These are phyloP conservation scores for Cosmia trapezina DNA, from an alignment of 2,888 invertebrate genomes.

Conservation along the genomic window DNA sequence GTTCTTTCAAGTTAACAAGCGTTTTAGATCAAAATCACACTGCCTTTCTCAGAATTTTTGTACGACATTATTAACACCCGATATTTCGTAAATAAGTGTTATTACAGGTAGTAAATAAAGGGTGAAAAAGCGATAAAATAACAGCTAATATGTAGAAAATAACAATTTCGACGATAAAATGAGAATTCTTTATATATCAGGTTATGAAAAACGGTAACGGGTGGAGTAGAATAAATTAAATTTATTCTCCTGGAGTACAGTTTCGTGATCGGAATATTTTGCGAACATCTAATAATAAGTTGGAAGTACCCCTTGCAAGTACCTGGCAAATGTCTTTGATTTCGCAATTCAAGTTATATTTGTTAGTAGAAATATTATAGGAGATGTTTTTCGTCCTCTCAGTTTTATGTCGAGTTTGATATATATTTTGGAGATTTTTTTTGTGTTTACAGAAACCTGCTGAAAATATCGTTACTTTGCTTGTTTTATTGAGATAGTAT, in stretches of 20 bases:
- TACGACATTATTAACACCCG: conserved; percentile 23
- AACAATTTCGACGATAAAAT: conserved; percentile 62
- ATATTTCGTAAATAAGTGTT: conserved; percentile 47
- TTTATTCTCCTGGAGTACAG: conserved; percentile 60
- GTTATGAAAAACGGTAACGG: conserved; percentile 67
- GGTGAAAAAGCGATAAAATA: conserved; percentile 41
- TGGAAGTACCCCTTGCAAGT: conserved; percentile 44
- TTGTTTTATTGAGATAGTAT: neutral
- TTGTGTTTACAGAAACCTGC: neutral
- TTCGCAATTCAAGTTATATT: conserved; percentile 40
- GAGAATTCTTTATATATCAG: conserved; percentile 63
- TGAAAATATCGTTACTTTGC: neutral
- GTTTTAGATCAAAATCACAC: neutral
- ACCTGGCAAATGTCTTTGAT: conserved; percentile 53
- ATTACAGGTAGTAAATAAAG: conserved; percentile 47
- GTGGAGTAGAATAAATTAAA: conserved; percentile 64
- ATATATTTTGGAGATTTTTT: neutral
- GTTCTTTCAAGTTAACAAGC: neutral
- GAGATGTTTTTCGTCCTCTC: neutral
- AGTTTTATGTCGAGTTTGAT: neutral
- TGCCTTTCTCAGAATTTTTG: neutral
- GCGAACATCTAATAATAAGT: conserved; percentile 52
- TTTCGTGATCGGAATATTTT: conserved; percentile 63
- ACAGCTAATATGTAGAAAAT: conserved; percentile 59
- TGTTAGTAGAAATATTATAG: conserved; percentile 11